A percentile compares a stretch with the other conserved stretches of the same genome.
phyloP scores from a whole-genome alignment of 2,888 invertebrate genomes.

The Drosophila mettleri region DNA sequence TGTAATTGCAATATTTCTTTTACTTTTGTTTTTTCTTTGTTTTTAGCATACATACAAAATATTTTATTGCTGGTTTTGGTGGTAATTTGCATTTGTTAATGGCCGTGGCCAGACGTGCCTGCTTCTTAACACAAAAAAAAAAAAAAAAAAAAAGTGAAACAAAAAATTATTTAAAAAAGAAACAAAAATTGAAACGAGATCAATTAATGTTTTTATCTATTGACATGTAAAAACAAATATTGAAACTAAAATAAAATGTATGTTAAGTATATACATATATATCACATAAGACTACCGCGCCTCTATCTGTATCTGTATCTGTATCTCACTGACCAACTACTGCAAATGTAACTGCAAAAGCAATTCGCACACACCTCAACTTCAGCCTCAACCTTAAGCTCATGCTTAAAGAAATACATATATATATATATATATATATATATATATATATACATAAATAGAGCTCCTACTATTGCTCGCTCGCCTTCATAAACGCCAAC shows the following conservation, averaged over 20 bases:
- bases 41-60: slow-evolving; percentile 82
- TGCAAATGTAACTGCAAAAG: slow-evolving; percentile 59
- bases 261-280: slow-evolving; percentile 54
- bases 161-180: not conserved
- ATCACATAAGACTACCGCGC: slow-evolving; percentile 63
- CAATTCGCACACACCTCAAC: slow-evolving; percentile 64
- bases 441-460: not conserved
- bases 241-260: slow-evolving; percentile 61
- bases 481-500: slow-evolving; percentile 48
- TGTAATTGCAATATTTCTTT: slow-evolving; percentile 77
- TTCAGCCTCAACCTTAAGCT: slow-evolving; percentile 66
- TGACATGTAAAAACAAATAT: slow-evolving; percentile 55
- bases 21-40: slow-evolving; percentile 83
- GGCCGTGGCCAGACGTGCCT: slow-evolving; percentile 78
- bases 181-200: slow-evolving; percentile 49
- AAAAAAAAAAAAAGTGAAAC: not conserved
- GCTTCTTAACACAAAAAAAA: slow-evolving; percentile 63
- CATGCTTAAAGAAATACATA: slow-evolving; percentile 23
- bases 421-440: not conserved
- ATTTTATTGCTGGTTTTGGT: slow-evolving; percentile 84
- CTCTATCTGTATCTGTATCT: slow-evolving; percentile 48
- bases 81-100: slow-evolving; percentile 80
- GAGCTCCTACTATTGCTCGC: slow-evolving; percentile 36
- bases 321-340: slow-evolving; percentile 69
- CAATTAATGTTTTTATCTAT: slow-evolving; percentile 57